These are phyloP conservation scores for Recurvirostra avosetta DNA, from an alignment of 2,113 vertebrate species.

Conservation along the genomic window DNA sequence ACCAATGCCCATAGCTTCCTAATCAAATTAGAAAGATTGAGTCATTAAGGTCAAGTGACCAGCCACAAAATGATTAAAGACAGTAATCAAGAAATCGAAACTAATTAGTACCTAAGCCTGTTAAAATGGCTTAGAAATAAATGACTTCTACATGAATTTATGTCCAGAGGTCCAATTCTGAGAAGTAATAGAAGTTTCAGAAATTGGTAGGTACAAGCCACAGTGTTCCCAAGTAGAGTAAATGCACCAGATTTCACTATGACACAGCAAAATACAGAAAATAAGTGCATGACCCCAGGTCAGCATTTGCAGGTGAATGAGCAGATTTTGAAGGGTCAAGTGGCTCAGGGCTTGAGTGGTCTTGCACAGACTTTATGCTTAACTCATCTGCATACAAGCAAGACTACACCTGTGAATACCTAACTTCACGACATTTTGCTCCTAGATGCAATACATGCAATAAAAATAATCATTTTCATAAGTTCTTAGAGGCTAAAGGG, in stretches of 20 bases:
- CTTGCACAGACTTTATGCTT: background rate
- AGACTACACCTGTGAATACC: background rate
- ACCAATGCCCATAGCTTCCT: background rate
- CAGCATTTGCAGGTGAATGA: background rate
- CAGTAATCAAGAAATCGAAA: conserved; percentile 55
- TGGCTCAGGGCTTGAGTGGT: background rate
- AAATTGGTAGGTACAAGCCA: background rate
- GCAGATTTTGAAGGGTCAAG: background rate
- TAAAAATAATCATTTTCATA: background rate
- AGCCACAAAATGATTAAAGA: conserved; percentile 56
- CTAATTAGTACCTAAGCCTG: conserved; percentile 51
- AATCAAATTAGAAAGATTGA: conserved; percentile 63
- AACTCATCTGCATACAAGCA: background rate
- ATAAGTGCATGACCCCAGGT: background rate
- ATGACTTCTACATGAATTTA: conserved; percentile 29
- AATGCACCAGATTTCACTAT: background rate
- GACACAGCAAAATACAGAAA: background rate
- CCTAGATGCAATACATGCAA: background rate
- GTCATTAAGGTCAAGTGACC: conserved; percentile 58
- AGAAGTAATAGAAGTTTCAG: background rate
- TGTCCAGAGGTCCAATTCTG: background rate
- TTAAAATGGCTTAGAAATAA: conserved; percentile 48
- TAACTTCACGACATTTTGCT: background rate
- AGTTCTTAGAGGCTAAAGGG: background rate
- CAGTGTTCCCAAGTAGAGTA: background rate